phyloP scores from a whole-genome alignment of 2,113 vertebrate species.

The Manacus vitellinus region DNA sequence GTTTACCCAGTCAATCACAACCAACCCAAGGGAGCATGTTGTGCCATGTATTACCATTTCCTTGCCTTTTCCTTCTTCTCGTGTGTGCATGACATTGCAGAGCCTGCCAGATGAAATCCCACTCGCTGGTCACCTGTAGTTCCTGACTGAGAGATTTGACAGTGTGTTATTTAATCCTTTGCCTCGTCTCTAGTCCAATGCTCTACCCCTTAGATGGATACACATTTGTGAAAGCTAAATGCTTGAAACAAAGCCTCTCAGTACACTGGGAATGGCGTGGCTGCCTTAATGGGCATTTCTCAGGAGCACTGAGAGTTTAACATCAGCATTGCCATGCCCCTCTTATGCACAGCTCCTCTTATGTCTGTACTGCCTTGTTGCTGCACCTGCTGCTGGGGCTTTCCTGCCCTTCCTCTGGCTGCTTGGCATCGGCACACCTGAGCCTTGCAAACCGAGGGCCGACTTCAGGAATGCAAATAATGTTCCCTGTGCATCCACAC shows the following conservation, averaged over 20 bases:
- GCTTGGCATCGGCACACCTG: neutral
- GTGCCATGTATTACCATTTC: neutral
- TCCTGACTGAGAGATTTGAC: neutral
- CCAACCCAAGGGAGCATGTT: neutral
- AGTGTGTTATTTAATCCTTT: neutral
- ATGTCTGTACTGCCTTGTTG: neutral
- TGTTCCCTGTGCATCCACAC: slow-evolving; percentile 18
- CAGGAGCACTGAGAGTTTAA: neutral
- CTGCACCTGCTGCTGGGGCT: neutral
- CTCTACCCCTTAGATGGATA: neutral
- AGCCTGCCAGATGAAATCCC: neutral
- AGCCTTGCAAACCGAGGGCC: neutral
- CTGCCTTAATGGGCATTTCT: accelerated
- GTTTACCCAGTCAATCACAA: neutral
- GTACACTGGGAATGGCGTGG: accelerated
- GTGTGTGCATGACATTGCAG: neutral
- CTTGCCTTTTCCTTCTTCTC: neutral
- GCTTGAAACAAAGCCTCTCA: neutral
- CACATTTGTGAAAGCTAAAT: neutral
- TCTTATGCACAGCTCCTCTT: neutral
- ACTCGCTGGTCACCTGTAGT: accelerated
- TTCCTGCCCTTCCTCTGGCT: neutral
- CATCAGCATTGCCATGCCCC: neutral
- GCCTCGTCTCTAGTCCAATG: neutral
- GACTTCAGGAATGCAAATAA: slow-evolving; percentile 53